Percentiles rank a stretch among this genome's conserved stretches.
Evolutionary conservation across 1,140 invertebrate genomes (phyloP).

Genomic region (Ylistrum balloti): DNA sequence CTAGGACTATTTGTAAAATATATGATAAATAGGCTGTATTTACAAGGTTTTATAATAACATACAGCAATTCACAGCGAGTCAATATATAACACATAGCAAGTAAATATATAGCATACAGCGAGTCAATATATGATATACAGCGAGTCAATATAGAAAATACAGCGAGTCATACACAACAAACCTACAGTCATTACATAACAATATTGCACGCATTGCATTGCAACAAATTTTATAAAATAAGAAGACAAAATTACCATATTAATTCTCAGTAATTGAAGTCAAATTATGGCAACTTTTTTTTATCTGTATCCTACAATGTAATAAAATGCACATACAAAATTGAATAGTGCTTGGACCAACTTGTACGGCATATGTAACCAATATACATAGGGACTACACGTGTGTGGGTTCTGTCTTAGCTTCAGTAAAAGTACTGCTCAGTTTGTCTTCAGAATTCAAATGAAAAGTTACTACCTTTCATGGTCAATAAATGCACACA

Average conservation of each 20-base stretch:
- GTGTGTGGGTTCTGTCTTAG: not conserved
- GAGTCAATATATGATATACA: too few relatives aligned
- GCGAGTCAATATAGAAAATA: too few relatives aligned
- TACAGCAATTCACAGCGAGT: too few relatives aligned
- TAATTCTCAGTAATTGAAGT: not conserved
- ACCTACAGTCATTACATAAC: not conserved
- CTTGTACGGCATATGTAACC: too few relatives aligned
- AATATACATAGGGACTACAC: too few relatives aligned
- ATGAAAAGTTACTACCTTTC: too few relatives aligned
- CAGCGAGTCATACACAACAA: not conserved
- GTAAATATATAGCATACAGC: too few relatives aligned
- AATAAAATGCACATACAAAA: too few relatives aligned
- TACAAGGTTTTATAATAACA: not conserved
- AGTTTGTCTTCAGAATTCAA: too few relatives aligned
- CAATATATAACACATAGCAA: too few relatives aligned
- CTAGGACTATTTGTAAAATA: not conserved
- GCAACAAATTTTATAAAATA: not conserved
- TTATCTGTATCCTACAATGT: not conserved
- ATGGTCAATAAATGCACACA: not conserved
- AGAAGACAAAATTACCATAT: not conserved
- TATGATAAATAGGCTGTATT: not conserved
- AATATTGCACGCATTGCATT: constrained; percentile 10
- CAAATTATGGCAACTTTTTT: not conserved
- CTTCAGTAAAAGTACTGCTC: not conserved
- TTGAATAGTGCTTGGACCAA: not conserved